These are phyloP conservation scores for Parelbella ahira DNA, from an alignment of 2,888 invertebrate species.

Conservation along the genomic window DNA sequence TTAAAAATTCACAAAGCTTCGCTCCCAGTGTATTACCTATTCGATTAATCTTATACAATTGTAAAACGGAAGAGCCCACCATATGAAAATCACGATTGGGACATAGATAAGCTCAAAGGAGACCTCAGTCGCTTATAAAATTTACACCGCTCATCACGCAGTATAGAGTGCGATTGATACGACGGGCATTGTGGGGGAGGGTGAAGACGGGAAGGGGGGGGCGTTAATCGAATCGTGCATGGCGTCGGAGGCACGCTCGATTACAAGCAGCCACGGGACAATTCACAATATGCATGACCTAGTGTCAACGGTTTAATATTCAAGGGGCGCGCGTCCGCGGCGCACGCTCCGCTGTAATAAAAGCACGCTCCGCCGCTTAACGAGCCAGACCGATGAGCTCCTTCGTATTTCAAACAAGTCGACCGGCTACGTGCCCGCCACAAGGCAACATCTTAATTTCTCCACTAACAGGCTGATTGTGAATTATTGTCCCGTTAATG, in stretches of 20 bases:
- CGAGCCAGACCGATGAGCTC: conserved; percentile 75
- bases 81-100: conserved; percentile 12
- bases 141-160: conserved; percentile 15
- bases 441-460: conserved; percentile 54
- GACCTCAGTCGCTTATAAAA: conserved; percentile 16
- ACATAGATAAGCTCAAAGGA: conserved; percentile 13
- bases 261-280: conserved; percentile 52
- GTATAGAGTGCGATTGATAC: conserved; percentile 20
- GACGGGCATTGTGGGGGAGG: conserved; percentile 25
- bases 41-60: conserved; percentile 1
- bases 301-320: conserved; percentile 70
- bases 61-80: conserved; percentile 9
- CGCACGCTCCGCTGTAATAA: conserved; percentile 73
- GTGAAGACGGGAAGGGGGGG: too few relatives aligned
- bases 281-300: conserved; percentile 74
- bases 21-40: conserved; percentile 7
- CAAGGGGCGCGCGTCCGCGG: conserved; percentile 64
- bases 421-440: conserved; percentile 70
- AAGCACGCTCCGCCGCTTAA: conserved; percentile 78
- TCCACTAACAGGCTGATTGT: conserved; percentile 61
- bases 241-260: conserved; percentile 36
- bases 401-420: conserved; percentile 78
- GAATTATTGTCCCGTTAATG: conserved; percentile 56
- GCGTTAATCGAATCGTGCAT: conserved; percentile 45
- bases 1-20: too few relatives aligned